Conservation (phyloP, 1,140 invertebrate genomes). For the Lordiphosa stackelbergi region DNA sequence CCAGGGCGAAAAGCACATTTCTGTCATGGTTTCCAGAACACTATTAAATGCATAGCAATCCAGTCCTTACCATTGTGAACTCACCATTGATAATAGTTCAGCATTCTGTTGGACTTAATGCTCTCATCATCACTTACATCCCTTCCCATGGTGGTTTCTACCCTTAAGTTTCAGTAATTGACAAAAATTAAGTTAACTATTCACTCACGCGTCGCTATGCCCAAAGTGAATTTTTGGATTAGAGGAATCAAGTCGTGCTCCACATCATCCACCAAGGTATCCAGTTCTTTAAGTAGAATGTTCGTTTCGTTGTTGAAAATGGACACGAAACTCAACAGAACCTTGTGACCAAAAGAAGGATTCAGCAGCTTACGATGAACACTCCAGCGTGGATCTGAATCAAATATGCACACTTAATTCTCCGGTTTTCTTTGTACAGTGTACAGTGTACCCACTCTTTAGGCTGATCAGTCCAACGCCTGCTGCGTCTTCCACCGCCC, state of each 20-base stretch:
- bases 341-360: constrained; percentile 67
- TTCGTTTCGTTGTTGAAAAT: constrained; percentile 57
- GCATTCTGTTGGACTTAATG: constrained; percentile 33
- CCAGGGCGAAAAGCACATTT: constrained; percentile 69
- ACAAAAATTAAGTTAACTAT: neutral
- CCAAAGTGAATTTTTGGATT: constrained; percentile 53
- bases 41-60: constrained; percentile 40
- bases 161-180: neutral
- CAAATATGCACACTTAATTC: too few species aligned
- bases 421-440: too few species aligned
- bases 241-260: constrained; percentile 48
- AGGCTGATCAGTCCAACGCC: constrained; percentile 62
- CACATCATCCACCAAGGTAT: constrained; percentile 19
- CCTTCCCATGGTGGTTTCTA: constrained; percentile 71
- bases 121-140: constrained; percentile 34
- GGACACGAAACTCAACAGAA: constrained; percentile 58
- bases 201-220: constrained; percentile 62
- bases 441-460: constrained; percentile 20
- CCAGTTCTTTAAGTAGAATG: constrained; percentile 31
- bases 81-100: constrained; percentile 62
- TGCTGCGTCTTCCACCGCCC: constrained; percentile 55
- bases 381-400: constrained; percentile 52
- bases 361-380: constrained; percentile 60
- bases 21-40: too few species aligned
- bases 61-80: constrained; percentile 1